Percentiles rank a stretch among this genome's conserved stretches.
Evolutionary conservation across 2,113 vertebrate species (phyloP).

Genomic region (Rhinogobius similis): DNA sequence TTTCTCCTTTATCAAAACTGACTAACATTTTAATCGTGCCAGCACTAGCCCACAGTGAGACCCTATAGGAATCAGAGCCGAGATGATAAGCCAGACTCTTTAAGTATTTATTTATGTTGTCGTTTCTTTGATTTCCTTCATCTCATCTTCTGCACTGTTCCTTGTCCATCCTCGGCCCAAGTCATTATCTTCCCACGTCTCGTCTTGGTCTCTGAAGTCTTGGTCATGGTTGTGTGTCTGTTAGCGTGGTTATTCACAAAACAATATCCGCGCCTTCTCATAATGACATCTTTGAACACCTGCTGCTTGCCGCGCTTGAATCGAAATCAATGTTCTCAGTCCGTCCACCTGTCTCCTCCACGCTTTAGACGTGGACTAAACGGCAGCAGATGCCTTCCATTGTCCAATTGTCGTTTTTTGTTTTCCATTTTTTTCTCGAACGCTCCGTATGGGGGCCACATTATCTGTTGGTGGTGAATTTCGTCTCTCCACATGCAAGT

Average conservation of each 20-base stretch:
- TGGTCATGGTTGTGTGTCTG: not conserved
- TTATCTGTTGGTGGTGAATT: constrained; percentile 34
- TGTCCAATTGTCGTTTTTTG: constrained; percentile 24
- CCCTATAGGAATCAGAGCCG: not conserved
- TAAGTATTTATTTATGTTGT: not conserved
- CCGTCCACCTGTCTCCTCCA: constrained; percentile 42
- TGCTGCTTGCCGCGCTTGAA: constrained; percentile 39
- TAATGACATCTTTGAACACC: constrained; percentile 45
- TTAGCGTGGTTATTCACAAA: not conserved
- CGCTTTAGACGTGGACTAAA: constrained; percentile 27
- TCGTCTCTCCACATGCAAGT: constrained; percentile 11
- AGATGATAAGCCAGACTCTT: not conserved
- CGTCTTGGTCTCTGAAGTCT: not conserved
- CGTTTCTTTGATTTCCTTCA: constrained; percentile 1
- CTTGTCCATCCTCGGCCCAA: not conserved
- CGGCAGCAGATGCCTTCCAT: constrained; percentile 31
- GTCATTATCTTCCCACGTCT: not conserved
- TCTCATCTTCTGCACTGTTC: not conserved
- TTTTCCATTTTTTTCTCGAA: constrained; percentile 18
- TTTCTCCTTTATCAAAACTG: too few relatives aligned
- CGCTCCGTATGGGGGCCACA: constrained; percentile 35
- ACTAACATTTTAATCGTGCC: too few relatives aligned
- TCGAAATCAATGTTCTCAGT: constrained; percentile 15
- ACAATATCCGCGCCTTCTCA: not conserved
- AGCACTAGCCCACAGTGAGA: not conserved